Conservation (phyloP, 2,797 vertebrate genomes). For the Sebastes trivittatus region DNA sequence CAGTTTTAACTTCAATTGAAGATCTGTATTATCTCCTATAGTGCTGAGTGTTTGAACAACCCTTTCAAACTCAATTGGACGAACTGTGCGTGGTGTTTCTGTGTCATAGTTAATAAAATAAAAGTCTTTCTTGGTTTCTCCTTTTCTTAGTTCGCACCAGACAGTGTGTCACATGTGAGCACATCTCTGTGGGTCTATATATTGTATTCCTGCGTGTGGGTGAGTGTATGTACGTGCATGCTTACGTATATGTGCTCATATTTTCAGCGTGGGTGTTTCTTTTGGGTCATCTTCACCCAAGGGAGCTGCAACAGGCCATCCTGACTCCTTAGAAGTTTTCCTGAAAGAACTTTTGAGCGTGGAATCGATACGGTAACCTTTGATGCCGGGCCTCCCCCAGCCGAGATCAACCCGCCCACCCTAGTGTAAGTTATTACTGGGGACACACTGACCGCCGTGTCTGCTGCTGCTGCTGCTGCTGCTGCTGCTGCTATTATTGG, state of each 20-base stretch:
- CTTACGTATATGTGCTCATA: neutral
- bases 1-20: neutral
- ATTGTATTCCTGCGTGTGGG: neutral
- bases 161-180: neutral
- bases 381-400: conserved; percentile 31
- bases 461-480: neutral
- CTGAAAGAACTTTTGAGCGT: conserved; percentile 43
- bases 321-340: conserved; percentile 34
- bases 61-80: neutral
- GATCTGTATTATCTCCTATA: neutral
- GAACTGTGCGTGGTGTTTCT: neutral
- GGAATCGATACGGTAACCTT: conserved; percentile 72
- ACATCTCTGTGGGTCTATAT: neutral
- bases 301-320: conserved; percentile 16
- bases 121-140: neutral
- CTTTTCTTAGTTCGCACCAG: neutral
- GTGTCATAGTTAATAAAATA: neutral
- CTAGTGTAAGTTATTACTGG: conserved; percentile 58
- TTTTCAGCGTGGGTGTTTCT: conserved; percentile 11
- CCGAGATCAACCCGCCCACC: conserved; percentile 44
- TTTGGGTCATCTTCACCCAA: conserved; percentile 31
- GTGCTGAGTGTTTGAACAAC: neutral
- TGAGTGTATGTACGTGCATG: neutral
- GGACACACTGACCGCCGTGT: conserved; percentile 11
- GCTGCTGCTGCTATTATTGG: conserved; percentile 1